Evolutionary conservation across 2,113 vertebrate genomes (phyloP).

Genomic region (Suricata suricatta): DNA sequence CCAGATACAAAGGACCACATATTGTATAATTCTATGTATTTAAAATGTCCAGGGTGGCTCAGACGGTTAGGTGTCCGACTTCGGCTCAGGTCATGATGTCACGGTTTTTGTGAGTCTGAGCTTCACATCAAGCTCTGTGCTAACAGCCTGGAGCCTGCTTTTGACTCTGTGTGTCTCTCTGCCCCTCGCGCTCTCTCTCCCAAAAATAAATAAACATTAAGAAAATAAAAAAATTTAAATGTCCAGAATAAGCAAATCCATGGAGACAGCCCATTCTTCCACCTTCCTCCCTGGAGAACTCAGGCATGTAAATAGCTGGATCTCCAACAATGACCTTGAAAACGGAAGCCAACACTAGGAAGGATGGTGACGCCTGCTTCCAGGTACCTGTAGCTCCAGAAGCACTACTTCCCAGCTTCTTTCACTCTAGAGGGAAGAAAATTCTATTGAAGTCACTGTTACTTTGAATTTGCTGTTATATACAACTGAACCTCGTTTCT

Average conservation of each 20-base stretch:
- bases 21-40: background rate
- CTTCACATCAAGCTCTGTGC: too few species aligned
- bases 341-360: background rate
- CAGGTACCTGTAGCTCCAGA: background rate
- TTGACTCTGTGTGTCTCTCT: too few species aligned
- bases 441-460: background rate
- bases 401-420: background rate
- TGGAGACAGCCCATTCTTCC: background rate
- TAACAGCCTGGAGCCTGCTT: too few species aligned
- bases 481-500: background rate
- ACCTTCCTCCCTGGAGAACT: background rate
- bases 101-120: too few species aligned
- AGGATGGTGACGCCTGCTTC: background rate
- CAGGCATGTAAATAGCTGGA: background rate
- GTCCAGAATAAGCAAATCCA: background rate
- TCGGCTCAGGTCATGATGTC: too few species aligned
- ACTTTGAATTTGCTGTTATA: background rate
- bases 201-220: too few species aligned
- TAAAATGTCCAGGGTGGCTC: background rate
- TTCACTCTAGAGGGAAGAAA: background rate
- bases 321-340: background rate
- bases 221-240: background rate
- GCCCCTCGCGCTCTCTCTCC: too few species aligned
- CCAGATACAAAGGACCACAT: background rate
- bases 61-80: too few species aligned